Percentiles rank a stretch among this genome's conserved stretches.
phyloP scores from a whole-genome alignment of 2,797 vertebrate species.

The Rhinoraja longicauda region DNA sequence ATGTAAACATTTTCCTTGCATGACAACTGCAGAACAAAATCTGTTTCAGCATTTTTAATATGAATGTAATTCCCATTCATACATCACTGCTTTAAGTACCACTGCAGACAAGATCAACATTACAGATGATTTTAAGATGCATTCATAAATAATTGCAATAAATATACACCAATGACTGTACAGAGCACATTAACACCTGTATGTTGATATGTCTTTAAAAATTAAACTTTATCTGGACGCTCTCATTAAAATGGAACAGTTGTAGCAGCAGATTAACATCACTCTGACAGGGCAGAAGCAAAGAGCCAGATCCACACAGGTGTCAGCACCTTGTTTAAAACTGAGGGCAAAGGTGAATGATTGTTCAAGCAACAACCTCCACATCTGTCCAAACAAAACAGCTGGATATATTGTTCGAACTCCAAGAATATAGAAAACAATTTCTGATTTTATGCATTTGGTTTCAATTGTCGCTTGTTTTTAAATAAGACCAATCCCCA shows the following conservation, averaged over 20 bases:
- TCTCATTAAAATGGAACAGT: constrained; percentile 49
- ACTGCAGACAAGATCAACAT: constrained; percentile 75
- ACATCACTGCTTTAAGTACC: constrained; percentile 69
- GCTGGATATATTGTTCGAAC: neutral
- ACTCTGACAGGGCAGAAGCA: constrained; percentile 50
- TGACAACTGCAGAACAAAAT: neutral
- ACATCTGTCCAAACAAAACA: neutral
- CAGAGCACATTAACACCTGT: constrained; percentile 73
- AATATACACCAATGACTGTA: constrained; percentile 88
- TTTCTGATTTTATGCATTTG: neutral
- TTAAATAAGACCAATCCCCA: no score
- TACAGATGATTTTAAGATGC: constrained; percentile 71
- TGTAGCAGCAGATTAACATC: constrained; percentile 64
- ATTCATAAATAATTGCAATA: constrained; percentile 99
- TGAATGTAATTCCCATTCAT: constrained; percentile 58
- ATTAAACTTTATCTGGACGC: constrained; percentile 42
- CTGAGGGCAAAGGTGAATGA: neutral
- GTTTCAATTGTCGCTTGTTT: neutral
- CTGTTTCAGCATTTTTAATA: constrained; percentile 31
- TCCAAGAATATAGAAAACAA: neutral
- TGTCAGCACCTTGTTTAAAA: no score
- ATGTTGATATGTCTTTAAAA: constrained; percentile 57
- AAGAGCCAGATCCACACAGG: constrained; percentile 42
- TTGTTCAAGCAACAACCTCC: neutral
- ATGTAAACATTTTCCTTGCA: neutral